Conservation (phyloP, 2,797 vertebrate genomes). For the Melanotaenia trifasciata region DNA sequence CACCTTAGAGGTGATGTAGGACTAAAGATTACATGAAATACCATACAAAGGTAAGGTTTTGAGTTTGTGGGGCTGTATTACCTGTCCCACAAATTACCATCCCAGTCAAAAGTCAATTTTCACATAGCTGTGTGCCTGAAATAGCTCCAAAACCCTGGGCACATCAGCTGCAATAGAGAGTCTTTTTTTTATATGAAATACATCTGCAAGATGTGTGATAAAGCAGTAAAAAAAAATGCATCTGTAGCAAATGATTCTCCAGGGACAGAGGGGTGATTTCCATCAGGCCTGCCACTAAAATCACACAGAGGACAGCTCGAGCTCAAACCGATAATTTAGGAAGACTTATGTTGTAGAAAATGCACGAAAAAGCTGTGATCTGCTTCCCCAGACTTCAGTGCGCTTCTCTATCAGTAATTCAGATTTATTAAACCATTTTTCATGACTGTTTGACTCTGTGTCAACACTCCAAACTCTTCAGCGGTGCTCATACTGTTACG, state of each 20-base stretch:
- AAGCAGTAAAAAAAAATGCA: conserved; percentile 7
- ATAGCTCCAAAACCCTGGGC: conserved; percentile 12
- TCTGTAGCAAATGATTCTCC: neutral
- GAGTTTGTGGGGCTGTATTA: conserved; percentile 10
- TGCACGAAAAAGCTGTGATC: conserved; percentile 13
- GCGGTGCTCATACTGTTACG: conserved; percentile 89
- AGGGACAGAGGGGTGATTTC: conserved; percentile 16
- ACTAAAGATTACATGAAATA: conserved; percentile 31
- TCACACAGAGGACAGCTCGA: conserved; percentile 8
- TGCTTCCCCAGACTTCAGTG: conserved; percentile 55
- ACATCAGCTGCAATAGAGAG: conserved; percentile 17
- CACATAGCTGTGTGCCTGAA: conserved; percentile 7
- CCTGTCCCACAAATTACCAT: too few relatives aligned
- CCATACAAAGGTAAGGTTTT: conserved; percentile 26
- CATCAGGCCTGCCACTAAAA: conserved; percentile 9
- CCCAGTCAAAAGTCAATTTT: conserved; percentile 11
- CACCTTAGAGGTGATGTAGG: conserved; percentile 14
- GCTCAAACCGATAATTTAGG: conserved; percentile 13
- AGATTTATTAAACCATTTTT: conserved; percentile 95
- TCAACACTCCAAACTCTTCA: conserved; percentile 87
- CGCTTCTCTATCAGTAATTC: conserved; percentile 81
- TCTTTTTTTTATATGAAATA: neutral
- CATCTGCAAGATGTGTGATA: conserved; percentile 8
- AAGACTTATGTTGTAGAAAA: conserved; percentile 36
- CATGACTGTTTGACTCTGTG: conserved; percentile 93